Base-by-base conservation (phyloP, 1,140 invertebrate genomes). In the Drosophila miranda region DNA sequence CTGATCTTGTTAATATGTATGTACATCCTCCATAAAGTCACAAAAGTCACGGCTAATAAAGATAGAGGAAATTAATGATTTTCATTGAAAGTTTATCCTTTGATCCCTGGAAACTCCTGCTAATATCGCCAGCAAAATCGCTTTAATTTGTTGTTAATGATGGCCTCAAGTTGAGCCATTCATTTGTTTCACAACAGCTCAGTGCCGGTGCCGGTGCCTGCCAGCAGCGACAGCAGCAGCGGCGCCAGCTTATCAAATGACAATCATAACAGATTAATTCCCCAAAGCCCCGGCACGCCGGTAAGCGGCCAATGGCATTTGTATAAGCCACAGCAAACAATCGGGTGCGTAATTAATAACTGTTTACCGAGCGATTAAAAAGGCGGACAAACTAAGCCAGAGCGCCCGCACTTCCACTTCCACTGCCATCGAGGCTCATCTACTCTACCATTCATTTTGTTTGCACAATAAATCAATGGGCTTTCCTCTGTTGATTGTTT, bases 231-330 rank as follows among this genome's bases (percentile, higher is more conserved):
- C 21, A 34, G 56, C 21, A 41, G 49, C 23, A 3, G 0, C 5
- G 8, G 30, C 9, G 26, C 30, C 55, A n/a, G 45, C 50, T 82
- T 82, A 74, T 82, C 79, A 74, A 83, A 58, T 78, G 78, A 78
- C 82, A 86, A 86, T 86, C 82, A 86, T 78, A 86, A 73, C 82
- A 82, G 82, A 75, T 86, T 87, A 86, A 86, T 81, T 75, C 61
- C 57, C 63, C 42, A 80, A 86, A 83, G 76, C 73, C 56, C 53
- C 50, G 42, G 45, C 28, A 60, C 28, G 58, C 52, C 78, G 74
- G 73, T 74, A 72, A 71, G 76, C 19, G 45, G 53, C 49, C 60
- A 57, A 45, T 63, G 57, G 60, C 56, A 76, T 78, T 83, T 71
- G 34, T 64, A 23, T 60, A 86, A 84, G 81, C 81, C 59, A 46